phyloP scores from a whole-genome alignment of 2,797 vertebrate genomes.

The Malurus leucopterus region DNA sequence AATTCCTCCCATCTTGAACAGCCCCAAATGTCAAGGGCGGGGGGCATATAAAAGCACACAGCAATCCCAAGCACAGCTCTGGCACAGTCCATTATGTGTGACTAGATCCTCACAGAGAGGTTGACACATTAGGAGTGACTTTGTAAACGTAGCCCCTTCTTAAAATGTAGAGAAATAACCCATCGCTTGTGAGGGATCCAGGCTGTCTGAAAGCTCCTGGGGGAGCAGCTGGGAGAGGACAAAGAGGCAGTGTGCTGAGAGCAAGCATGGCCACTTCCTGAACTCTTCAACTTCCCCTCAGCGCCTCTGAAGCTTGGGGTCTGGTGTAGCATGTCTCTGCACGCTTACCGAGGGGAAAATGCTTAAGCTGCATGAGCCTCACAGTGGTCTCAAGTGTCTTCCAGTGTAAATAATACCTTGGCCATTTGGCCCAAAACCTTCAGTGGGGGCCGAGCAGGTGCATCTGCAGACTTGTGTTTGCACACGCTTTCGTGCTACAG shows the following conservation, averaged over 20 bases:
- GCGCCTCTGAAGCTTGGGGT: background rate
- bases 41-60: background rate
- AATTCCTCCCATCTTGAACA: background rate
- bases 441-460: background rate
- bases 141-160: background rate
- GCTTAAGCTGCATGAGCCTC: background rate
- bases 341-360: background rate
- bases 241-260: constrained; percentile 44
- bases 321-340: background rate
- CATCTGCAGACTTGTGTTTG: background rate
- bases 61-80: background rate
- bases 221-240: constrained; percentile 25
- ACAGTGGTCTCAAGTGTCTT: background rate
- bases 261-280: constrained; percentile 51
- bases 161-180: background rate
- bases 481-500: background rate
- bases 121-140: background rate
- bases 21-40: no score
- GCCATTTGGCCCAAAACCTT: background rate
- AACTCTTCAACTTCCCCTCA: constrained; percentile 64
- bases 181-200: background rate
- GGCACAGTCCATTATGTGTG: fast-evolving
- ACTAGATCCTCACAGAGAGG: background rate
- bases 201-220: background rate
- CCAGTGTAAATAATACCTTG: constrained; percentile 33